Evolutionary conservation across 1,140 invertebrate species (phyloP), one percentile per base, ranked within the genome.

Genomic region (Nymphalis io): DNA sequence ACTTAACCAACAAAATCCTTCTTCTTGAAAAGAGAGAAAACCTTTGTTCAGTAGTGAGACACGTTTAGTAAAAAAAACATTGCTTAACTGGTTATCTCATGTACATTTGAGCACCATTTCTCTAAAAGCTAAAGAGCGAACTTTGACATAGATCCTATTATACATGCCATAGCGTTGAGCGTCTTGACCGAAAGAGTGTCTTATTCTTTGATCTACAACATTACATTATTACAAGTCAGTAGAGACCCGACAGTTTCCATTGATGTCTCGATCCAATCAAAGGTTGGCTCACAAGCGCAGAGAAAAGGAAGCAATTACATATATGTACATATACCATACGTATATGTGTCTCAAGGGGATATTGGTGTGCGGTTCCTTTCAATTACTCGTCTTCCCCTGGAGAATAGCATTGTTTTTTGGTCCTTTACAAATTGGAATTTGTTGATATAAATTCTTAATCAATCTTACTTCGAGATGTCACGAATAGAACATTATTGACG

Each of bases 301-400:
- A 38, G 46, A 63, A 51, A 63, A 63, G 60, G 18, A 63, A 63
- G 18, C 60, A 63, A 63, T 63, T 63, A 63, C 23, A 46, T n/a
- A n/a, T n/a, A n/a, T n/a, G n/a, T n/a, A n/a, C n/a, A n/a, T n/a
- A n/a, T n/a, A n/a, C n/a, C n/a, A n/a, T 27, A 20, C 60, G 15
- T 61, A 48, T 53, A 20, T 20, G 21, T 44, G 42, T 51, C 46
- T 20, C 60, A 63, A 63, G 33, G 60, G 42, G n/a, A 44, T 44
- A 60, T n/a, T 11, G 42, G 23, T 39, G 33, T 53, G 21, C 46
- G 27, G 27, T 20, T 44, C 16, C 21, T 48, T 61, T 61, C 46
- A 51, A 39, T 51, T 39, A 2, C n/a, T 46, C 27, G 21, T 55
- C 15, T 55, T 21, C 48, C 48, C 11, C 12, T 13, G n/a, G 51